phyloP scores from a whole-genome alignment of 2,797 vertebrate species.

The Falco berigora region DNA sequence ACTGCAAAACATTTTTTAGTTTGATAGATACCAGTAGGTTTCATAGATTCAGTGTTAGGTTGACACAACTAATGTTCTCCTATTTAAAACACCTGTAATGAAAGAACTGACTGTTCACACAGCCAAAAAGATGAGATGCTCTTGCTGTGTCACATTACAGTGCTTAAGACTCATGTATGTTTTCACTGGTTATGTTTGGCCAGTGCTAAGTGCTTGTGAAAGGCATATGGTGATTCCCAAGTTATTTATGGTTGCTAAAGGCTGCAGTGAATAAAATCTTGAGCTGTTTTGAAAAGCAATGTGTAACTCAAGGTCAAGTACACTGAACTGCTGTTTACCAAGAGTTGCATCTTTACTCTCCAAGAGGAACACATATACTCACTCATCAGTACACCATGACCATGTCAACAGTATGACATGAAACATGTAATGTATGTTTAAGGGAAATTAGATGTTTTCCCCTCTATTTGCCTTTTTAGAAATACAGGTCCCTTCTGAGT shows the following conservation, averaged over 20 bases:
- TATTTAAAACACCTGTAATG: not conserved
- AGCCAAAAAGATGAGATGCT: not conserved
- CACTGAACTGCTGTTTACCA: not conserved
- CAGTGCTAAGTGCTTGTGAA: not conserved
- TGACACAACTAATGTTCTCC: not conserved
- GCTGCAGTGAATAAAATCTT: not conserved
- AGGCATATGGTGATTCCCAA: not conserved
- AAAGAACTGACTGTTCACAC: not conserved
- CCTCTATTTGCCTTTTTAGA: not conserved
- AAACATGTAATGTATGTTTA: not conserved
- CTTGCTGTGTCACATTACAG: fast-evolving
- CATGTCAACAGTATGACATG: not conserved
- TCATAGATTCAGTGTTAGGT: not conserved
- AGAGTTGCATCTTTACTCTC: not conserved
- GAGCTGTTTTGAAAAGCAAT: not conserved
- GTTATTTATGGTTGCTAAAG: not conserved
- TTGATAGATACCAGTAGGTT: not conserved
- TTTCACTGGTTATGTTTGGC: not conserved
- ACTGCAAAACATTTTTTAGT: not conserved
- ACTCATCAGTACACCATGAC: not conserved
- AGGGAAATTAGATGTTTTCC: not conserved
- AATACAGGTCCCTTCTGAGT: not conserved
- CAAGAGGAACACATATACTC: not conserved
- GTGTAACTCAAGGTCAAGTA: not conserved
- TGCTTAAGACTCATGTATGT: not conserved